Base-by-base conservation (phyloP, 2,113 vertebrate species). In the Passer montanus region DNA sequence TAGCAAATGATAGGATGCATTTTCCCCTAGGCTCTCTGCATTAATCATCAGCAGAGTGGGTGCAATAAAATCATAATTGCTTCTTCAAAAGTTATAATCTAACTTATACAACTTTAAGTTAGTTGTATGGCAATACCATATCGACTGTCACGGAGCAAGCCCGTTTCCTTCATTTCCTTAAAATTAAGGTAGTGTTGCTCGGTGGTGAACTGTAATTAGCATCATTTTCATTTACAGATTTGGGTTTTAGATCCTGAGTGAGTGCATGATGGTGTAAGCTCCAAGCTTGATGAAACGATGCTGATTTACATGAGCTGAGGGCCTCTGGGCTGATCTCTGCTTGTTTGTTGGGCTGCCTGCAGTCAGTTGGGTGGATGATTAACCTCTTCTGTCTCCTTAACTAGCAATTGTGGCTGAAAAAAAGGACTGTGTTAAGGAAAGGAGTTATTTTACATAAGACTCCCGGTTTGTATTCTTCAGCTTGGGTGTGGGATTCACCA, bases 61-160 rank as follows among this genome's bases (percentile, higher is more conserved):
- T 97, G 98, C 97, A 97, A 98, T 98, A 98, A 98, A 98, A 98
- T 98, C 98, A 98, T 98, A 98, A 98, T 98, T 98, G 98, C 98
- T 98, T 98, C 97, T 98, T 98, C 97, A 98, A 98, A 98, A 98
- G 97, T 98, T 98, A 98, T 98, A 98, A 98, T 98, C 96, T 96
- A 97, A 97, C 97, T 97, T 88, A 96, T 91, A 93, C 96, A 97
- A 97, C 97, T 97, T 98, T 87, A 93, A 98, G 97, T 95, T 90
- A 68, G 96, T 95, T 97, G 93, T 95, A 97, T 94, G 83, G 96
- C 97, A 97, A 96, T 97, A 89, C 15, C 94, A 84, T 67, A 91
- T 86, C 68, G 68, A 37, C 92, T 81, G 81, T 78, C 59, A 28
- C 9, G 37, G 80, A 95, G 83, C 93, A 76, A 91, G 74, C 77